Conservation (phyloP, 2,888 invertebrate genomes). For the Eupithecia tripunctaria region DNA sequence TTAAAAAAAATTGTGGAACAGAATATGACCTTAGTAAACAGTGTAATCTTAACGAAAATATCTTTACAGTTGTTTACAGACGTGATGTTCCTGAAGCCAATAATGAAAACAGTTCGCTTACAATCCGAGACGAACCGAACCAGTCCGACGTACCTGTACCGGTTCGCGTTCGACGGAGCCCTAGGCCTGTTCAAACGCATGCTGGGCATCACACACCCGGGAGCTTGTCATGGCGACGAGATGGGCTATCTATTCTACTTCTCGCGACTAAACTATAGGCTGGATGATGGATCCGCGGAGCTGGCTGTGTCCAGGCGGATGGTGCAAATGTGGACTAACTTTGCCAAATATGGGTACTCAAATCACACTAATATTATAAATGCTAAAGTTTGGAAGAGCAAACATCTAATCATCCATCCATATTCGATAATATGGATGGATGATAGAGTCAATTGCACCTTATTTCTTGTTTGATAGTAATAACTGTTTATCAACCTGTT, state of each 20-base stretch:
- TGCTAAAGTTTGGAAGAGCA: too few relatives aligned
- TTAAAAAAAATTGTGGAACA: neutral
- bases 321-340: conserved; percentile 87
- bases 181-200: conserved; percentile 86
- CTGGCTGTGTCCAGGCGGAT: conserved; percentile 84
- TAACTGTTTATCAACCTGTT: too few relatives aligned
- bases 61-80: conserved; percentile 84
- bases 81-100: conserved; percentile 86
- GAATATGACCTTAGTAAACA: neutral
- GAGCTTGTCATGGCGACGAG: conserved; percentile 87
- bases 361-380: too few relatives aligned
- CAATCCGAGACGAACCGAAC: conserved; percentile 70
- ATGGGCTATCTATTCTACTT: conserved; percentile 87
- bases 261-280: conserved; percentile 85
- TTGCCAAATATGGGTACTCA: conserved; percentile 87
- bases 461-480: too few relatives aligned
- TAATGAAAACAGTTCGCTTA: conserved; percentile 79
- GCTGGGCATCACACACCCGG: conserved; percentile 85
- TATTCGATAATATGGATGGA: too few relatives aligned
- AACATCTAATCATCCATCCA: too few relatives aligned
- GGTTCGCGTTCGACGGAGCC: conserved; percentile 86
- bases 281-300: conserved; percentile 85
- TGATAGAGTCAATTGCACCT: too few relatives aligned
- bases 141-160: conserved; percentile 85
- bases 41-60: neutral